These are phyloP conservation scores for Tricholaema leucomelas DNA, from an alignment of 2,113 vertebrate species.

Conservation along the genomic window DNA sequence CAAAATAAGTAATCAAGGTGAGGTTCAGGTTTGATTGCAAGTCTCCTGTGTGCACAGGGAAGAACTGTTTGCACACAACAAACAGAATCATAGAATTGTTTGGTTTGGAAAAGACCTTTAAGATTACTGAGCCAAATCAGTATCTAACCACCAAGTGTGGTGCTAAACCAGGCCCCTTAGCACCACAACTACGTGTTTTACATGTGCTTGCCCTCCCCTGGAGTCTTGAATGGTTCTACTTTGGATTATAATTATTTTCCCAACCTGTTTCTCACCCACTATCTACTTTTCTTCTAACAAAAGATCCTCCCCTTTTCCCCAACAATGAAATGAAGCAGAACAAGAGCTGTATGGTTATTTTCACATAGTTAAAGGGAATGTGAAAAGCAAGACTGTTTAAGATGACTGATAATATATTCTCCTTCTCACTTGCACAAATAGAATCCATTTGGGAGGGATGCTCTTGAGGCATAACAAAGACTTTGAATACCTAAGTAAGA, in stretches of 20 bases:
- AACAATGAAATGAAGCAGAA: not conserved
- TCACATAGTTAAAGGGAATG: not conserved
- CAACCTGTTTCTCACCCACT: not conserved
- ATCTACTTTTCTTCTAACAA: not conserved
- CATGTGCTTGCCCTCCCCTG: not conserved
- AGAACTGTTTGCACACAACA: not conserved
- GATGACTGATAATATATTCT: slow-evolving; percentile 15
- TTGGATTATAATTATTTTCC: not conserved
- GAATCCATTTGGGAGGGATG: slow-evolving; percentile 8
- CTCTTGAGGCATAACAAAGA: not conserved
- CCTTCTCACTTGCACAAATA: slow-evolving; percentile 8
- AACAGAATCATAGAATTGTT: too few relatives aligned
- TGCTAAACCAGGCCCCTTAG: too few relatives aligned
- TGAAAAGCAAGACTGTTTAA: not conserved
- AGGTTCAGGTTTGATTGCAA: not conserved
- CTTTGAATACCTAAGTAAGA: slow-evolving; percentile 19
- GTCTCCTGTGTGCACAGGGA: not conserved
- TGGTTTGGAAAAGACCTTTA: too few relatives aligned
- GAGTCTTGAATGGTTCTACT: not conserved
- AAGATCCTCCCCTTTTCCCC: not conserved
- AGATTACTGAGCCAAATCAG: too few relatives aligned
- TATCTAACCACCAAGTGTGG: too few relatives aligned
- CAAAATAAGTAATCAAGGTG: not conserved
- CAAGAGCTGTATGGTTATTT: not conserved
- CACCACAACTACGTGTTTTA: too few relatives aligned